phyloP scores from a whole-genome alignment of 2,113 vertebrate genomes.

The Trinectes maculatus region DNA sequence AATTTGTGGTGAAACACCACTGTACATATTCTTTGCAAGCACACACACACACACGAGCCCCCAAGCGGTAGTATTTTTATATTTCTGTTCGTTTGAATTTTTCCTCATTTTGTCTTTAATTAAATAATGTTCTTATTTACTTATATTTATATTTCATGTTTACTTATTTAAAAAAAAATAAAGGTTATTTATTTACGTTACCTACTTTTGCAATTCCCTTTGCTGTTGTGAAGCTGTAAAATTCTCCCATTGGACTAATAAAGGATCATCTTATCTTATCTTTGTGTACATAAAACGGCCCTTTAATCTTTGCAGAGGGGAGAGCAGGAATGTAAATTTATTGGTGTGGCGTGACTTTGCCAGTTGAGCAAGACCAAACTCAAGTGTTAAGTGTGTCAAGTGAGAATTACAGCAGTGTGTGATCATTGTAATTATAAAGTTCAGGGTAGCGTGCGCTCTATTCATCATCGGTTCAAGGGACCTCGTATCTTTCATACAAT shows the following conservation, averaged over 20 bases:
- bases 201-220: background rate
- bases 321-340: constrained; percentile 72
- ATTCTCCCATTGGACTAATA: background rate
- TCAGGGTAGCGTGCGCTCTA: constrained; percentile 42
- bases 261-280: constrained; percentile 8
- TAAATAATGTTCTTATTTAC: no score
- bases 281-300: constrained; percentile 28
- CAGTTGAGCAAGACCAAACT: constrained; percentile 53
- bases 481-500: constrained; percentile 39
- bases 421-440: constrained; percentile 72
- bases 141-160: no score
- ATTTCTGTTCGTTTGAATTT: background rate
- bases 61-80: no score
- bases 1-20: background rate
- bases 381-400: constrained; percentile 62
- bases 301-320: constrained; percentile 59
- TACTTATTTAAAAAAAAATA: no score
- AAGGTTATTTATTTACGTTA: background rate
- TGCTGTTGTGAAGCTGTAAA: background rate
- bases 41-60: constrained; percentile 40
- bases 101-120: no score
- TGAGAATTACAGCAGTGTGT: constrained; percentile 67
- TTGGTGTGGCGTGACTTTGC: constrained; percentile 70
- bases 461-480: constrained; percentile 60
- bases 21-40: constrained; percentile 4